Percentiles rank a stretch among this genome's conserved stretches.
phyloP scores from a whole-genome alignment of 2,888 invertebrate species.

The Limnephilus lunatus region DNA sequence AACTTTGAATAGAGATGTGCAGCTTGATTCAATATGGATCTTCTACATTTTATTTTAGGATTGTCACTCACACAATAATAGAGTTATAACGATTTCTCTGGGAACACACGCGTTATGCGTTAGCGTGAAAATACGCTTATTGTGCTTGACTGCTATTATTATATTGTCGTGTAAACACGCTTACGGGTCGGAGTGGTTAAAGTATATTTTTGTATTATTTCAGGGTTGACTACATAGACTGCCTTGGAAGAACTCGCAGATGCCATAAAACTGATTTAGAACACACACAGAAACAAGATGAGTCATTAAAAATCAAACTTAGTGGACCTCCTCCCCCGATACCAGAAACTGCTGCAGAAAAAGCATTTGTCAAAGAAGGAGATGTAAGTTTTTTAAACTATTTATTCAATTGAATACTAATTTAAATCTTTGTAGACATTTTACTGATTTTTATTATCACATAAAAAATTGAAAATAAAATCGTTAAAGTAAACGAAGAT shows the following conservation, averaged over 20 bases:
- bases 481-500: too few species aligned
- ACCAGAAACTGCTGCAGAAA: slow-evolving; percentile 41
- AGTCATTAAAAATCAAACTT: slow-evolving; percentile 69
- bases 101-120: too few species aligned
- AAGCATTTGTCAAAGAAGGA: slow-evolving; percentile 63
- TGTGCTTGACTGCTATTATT: too few species aligned
- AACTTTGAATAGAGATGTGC: too few species aligned
- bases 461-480: too few species aligned
- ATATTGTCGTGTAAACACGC: too few species aligned
- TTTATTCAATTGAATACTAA: background rate
- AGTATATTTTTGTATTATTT: slow-evolving; percentile 37
- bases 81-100: too few species aligned
- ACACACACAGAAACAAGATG: slow-evolving; percentile 81
- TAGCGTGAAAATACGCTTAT: too few species aligned
- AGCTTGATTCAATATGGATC: too few species aligned
- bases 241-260: slow-evolving; percentile 90
- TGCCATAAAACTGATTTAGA: slow-evolving; percentile 88
- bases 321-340: slow-evolving; percentile 12
- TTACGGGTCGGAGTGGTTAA: too few species aligned
- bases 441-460: background rate
- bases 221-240: slow-evolving; percentile 94
- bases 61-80: too few species aligned
- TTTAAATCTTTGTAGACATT: background rate
- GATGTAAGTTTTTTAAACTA: slow-evolving; percentile 46
- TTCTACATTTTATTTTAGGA: too few species aligned